A percentile compares a stretch with the other conserved stretches of the same genome.
These are phyloP conservation scores for Trachelus troglodyta DNA, from an alignment of 2,888 invertebrate genomes.

Conservation along the genomic window DNA sequence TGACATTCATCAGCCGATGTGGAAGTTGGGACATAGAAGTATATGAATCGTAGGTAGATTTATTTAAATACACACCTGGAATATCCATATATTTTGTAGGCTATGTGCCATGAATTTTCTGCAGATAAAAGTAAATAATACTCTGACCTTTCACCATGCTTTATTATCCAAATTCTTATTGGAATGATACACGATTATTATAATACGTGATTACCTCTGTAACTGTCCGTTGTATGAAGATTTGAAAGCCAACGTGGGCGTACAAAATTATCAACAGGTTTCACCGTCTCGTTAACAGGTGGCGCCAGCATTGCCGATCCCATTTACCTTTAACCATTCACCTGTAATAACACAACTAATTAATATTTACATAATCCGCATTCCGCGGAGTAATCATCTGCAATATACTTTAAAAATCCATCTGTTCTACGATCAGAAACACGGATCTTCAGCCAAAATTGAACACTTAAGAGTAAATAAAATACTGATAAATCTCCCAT, in stretches of 20 bases:
- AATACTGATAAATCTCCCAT: neutral
- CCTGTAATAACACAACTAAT: neutral
- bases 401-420: neutral
- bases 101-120: neutral
- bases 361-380: neutral
- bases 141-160: neutral
- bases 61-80: neutral
- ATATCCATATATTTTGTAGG: neutral
- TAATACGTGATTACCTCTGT: neutral
- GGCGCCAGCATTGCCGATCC: neutral
- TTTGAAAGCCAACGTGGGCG: neutral
- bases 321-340: neutral
- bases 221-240: neutral
- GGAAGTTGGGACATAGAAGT: neutral
- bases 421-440: neutral
- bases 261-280: neutral
- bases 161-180: neutral
- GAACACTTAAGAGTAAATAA: neutral
- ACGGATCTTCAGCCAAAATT: neutral
- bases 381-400: neutral
- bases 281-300: neutral
- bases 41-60: neutral
- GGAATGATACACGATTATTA: neutral
- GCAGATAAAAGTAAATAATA: neutral
- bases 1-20: neutral